Evolutionary conservation across 2,113 vertebrate genomes (phyloP), one percentile per base, ranked within the genome.

Genomic region (Carlito syrichta): DNA sequence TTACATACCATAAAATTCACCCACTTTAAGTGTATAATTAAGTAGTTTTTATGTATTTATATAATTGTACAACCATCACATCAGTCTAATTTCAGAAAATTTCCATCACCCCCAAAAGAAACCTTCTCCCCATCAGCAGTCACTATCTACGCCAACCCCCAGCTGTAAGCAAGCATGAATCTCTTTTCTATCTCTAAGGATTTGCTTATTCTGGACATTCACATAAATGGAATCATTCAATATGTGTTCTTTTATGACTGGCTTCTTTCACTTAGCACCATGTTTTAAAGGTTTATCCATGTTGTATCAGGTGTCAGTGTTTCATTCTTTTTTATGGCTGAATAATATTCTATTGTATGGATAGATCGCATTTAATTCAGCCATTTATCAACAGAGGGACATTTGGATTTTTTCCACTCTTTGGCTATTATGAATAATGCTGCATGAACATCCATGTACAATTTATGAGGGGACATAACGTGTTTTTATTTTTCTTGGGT

Each of bases 21-120:
- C 40, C 69, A 76, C 63, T 88, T 93, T 69, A 94, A 94, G 52
- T 87, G 66, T 62, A 58, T 54, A 85, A 77, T 86, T 76, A 81
- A 93, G 92, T 81, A 19, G 27, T 32, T 90, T 94, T 95, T 66
- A 89, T 90, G 71, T 91, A 89, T 88, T 91, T 78, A 85, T 52
- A 68, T n/a, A 95, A 93, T 48, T 66, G 60, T 66, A 78, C 25
- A 63, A 85, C 71, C 73, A 96, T 88, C 43, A 85, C 35, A 85
- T 63, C 62, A 83, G 81, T 71, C 60, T 96, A 95, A 94, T 92
- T 97, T 78, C 73, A 91, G 60, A 87, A 74, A 66, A 89, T 38
- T 91, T 97, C 88, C n/a, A 79, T 94, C 89, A 76, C 63, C 63
- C 68, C 69, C 8, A 58, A 92, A 94, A 96, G 68, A 88, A 95